These are phyloP conservation scores for Sitophilus oryzae DNA, from an alignment of 1,140 invertebrate species.

Conservation along the genomic window DNA sequence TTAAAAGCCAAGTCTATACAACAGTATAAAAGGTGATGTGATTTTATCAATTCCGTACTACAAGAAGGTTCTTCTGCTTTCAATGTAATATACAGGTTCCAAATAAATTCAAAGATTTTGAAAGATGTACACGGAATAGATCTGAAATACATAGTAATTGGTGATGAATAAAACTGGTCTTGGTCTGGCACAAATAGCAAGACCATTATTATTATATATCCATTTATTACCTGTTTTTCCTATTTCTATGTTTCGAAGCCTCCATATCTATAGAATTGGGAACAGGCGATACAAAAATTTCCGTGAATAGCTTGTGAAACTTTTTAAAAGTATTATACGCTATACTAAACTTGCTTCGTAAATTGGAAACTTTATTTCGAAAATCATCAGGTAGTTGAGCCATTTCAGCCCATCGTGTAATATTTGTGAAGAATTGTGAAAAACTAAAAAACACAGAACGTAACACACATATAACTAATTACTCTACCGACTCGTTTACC, in stretches of 20 bases:
- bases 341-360: conserved; percentile 91
- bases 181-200: no score
- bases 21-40: conserved; percentile 84
- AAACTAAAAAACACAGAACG: conserved; percentile 57
- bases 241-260: conserved; percentile 56
- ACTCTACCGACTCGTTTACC: conserved; percentile 48
- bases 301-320: conserved; percentile 81
- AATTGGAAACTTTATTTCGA: conserved; percentile 72
- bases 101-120: conserved; percentile 87
- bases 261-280: conserved; percentile 45
- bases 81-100: conserved; percentile 89
- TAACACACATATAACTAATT: neutral
- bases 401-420: conserved; percentile 95
- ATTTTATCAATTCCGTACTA: conserved; percentile 89
- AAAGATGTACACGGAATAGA: conserved; percentile 65
- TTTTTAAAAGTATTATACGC: conserved; percentile 92
- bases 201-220: no score
- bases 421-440: conserved; percentile 93
- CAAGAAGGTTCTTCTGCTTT: conserved; percentile 78
- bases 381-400: conserved; percentile 80
- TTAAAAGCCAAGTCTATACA: conserved; percentile 87
- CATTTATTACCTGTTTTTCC: conserved; percentile 58
- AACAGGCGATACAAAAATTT: conserved; percentile 66
- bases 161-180: no score
- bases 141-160: no score